A percentile compares a stretch with the other conserved stretches of the same genome.
These are phyloP conservation scores for Petromus typicus DNA, from an alignment of 2,113 vertebrate genomes.

Conservation along the genomic window DNA sequence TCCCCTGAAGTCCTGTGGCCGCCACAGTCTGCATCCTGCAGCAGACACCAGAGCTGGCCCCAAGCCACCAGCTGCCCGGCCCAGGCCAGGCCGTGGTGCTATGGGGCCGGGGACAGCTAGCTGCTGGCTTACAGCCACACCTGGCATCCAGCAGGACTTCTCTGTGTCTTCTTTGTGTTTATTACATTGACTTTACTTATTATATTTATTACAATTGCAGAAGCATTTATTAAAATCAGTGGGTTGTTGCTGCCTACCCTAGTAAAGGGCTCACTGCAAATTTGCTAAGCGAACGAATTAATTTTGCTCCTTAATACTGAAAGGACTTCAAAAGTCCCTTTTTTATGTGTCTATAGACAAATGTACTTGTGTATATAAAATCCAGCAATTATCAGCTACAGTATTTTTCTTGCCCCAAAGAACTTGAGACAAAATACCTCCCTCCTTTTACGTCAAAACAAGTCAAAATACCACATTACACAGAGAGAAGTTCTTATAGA, in stretches of 20 bases:
- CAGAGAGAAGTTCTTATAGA: neutral
- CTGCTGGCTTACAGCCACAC: neutral
- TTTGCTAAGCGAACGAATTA: neutral
- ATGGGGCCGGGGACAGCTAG: neutral
- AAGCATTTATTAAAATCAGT: neutral
- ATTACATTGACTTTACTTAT: neutral
- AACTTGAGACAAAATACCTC: neutral
- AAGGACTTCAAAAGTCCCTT: neutral
- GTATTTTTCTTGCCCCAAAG: neutral
- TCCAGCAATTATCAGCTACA: neutral
- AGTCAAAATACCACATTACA: neutral
- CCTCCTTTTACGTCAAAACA: neutral
- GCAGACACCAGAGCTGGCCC: too few relatives aligned
- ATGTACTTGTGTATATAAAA: neutral
- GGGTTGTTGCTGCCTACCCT: neutral
- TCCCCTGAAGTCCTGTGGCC: neutral
- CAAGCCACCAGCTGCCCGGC: neutral
- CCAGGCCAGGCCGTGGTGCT: fast-evolving
- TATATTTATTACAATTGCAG: neutral
- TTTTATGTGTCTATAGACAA: neutral
- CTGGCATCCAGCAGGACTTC: neutral
- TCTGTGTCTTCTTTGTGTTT: neutral
- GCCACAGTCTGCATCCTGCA: neutral
- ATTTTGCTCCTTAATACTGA: constrained; percentile 9
- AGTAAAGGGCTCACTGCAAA: neutral